Evolutionary conservation across 2,888 invertebrate genomes (phyloP).

Genomic region (Branchellion lobata): DNA sequence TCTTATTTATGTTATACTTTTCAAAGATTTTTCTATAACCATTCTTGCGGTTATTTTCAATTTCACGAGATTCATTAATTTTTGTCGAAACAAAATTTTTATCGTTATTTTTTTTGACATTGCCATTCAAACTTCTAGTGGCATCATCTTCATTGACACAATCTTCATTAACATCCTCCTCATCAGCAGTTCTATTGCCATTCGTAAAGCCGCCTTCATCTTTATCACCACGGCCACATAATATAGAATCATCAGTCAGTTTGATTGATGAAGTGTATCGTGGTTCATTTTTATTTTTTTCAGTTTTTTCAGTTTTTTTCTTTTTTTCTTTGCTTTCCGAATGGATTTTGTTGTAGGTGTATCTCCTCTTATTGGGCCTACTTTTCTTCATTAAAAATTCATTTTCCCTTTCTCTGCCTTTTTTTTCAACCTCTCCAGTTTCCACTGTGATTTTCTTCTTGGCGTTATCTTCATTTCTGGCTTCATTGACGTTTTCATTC

Average conservation of each 20-base stretch:
- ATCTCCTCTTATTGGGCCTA: no score
- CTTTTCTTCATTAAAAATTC: no score
- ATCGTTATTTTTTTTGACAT: not conserved
- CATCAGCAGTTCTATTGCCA: not conserved
- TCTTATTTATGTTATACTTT: no score
- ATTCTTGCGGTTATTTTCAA: no score
- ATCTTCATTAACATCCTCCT: not conserved
- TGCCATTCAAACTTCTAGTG: not conserved
- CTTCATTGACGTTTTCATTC: not conserved
- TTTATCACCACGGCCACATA: constrained; percentile 12
- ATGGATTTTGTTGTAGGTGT: not conserved
- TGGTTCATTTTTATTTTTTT: no score
- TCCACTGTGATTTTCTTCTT: not conserved
- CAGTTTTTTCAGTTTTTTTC: no score
- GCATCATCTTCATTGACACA: not conserved
- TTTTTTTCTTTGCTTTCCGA: not conserved
- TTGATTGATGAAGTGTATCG: constrained; percentile 11
- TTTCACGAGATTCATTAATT: no score
- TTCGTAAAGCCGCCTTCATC: not conserved
- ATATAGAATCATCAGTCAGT: not conserved
- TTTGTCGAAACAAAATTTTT: no score
- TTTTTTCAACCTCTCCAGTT: not conserved
- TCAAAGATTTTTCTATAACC: no score
- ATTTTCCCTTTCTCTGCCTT: not conserved
- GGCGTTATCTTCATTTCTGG: not conserved